phyloP scores from a whole-genome alignment of 2,797 vertebrate species.

The Petrocephalus schoutedeni region DNA sequence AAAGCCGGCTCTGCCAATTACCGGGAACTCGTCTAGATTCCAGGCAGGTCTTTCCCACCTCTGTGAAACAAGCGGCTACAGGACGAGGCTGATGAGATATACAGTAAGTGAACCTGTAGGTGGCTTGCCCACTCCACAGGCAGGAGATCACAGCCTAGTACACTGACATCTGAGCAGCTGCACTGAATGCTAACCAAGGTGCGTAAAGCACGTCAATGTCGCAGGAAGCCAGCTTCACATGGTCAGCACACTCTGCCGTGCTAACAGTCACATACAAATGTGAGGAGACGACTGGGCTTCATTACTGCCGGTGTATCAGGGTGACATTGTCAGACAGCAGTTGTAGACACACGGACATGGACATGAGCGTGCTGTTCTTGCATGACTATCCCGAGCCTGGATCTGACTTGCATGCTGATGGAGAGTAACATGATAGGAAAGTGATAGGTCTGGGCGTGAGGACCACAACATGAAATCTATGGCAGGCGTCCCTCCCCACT shows the following conservation, averaged over 20 bases:
- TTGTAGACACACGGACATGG: slow-evolving; percentile 7
- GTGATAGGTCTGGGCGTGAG: slow-evolving; percentile 10
- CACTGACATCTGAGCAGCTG: neutral
- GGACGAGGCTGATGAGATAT: neutral
- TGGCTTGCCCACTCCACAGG: neutral
- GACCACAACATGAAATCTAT: slow-evolving; percentile 6
- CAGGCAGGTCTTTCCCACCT: neutral
- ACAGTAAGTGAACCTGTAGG: neutral
- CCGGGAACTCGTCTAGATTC: neutral
- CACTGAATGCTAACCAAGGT: neutral
- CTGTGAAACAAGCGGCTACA: neutral
- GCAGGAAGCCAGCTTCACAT: neutral
- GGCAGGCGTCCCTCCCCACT: slow-evolving; percentile 17
- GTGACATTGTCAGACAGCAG: slow-evolving; percentile 19
- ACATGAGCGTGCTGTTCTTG: neutral
- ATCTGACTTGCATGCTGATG: neutral
- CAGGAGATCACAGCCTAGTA: neutral
- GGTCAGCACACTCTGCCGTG: neutral
- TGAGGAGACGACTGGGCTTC: too few species aligned
- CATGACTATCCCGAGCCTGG: neutral
- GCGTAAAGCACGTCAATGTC: too few species aligned
- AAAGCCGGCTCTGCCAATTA: neutral
- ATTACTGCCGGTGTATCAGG: neutral
- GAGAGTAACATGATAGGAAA: neutral
- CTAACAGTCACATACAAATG: neutral